Conservation (phyloP, 2,797 vertebrate species). For the Bovichtus variegatus region DNA sequence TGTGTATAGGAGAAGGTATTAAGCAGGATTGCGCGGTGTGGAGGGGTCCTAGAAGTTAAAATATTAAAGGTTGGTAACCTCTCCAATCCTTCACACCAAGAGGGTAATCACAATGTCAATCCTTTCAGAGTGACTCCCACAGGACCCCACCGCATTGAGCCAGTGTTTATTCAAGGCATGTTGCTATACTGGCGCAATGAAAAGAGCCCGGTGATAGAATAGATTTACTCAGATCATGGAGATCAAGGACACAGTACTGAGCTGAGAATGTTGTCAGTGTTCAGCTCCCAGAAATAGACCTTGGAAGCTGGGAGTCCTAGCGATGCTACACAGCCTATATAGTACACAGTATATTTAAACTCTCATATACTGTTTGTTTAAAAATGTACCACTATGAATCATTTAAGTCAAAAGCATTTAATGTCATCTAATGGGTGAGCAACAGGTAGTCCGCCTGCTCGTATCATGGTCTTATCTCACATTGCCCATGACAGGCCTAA, state of each 20-base stretch:
- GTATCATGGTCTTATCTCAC: conserved; percentile 56
- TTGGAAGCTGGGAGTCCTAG: background rate
- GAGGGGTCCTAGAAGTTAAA: conserved; percentile 81
- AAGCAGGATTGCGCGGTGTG: conserved; percentile 62
- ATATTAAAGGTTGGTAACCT: conserved; percentile 86
- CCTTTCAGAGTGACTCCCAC: conserved; percentile 81
- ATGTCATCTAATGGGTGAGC: conserved; percentile 20
- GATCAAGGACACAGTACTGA: conserved; percentile 59
- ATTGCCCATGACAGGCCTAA: conserved; percentile 32
- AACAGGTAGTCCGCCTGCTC: conserved; percentile 34
- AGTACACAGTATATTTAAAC: background rate
- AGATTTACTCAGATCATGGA: conserved; percentile 71
- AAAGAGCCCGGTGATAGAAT: conserved; percentile 66
- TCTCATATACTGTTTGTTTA: background rate
- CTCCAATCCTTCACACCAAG: conserved; percentile 79
- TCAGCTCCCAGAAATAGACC: conserved; percentile 34
- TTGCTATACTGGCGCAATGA: conserved; percentile 66
- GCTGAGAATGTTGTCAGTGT: conserved; percentile 47
- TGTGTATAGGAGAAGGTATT: conserved; percentile 72
- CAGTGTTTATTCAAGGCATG: conserved; percentile 78
- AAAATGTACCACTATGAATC: background rate
- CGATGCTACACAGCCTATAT: background rate
- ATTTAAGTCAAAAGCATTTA: background rate
- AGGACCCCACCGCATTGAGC: conserved; percentile 65
- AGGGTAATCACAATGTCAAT: conserved; percentile 84